Base-by-base conservation (phyloP, 2,888 invertebrate genomes). In the Campopleginae sp. region DNA sequence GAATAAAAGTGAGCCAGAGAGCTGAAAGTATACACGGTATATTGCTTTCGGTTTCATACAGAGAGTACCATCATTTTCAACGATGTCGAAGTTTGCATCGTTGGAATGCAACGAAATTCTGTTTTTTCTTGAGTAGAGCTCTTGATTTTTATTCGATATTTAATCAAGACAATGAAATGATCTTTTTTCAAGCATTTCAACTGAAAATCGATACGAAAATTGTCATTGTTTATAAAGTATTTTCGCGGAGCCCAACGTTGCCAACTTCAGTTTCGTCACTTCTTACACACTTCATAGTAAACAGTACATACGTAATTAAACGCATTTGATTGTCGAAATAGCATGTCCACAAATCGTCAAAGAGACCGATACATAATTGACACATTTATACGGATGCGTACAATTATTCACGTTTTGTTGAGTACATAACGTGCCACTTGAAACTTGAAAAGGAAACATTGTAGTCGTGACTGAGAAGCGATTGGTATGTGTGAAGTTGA, bases 11-110 rank as follows among this genome's bases (percentile, higher is more conserved):
- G 46, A 19, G 48, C 48, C 44, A 75, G 17, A 75, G 8, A 14
- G 31, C 23, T 31, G 75, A 75, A 72, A 42, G 78, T 76, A 61
- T 72, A 51, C 72, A 80, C 72, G 23, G 61, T 84, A 76, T 84
- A 84, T 84, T 84, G 84, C 84, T 84, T 80, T 84, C 71, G 65
- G 72, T 84, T 80, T 31, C 76, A 65, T 84, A 80, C 84, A 84
- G 51, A 75, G 19, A 66, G 1, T 48, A 17, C 66, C 72, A n/a
- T 23, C 27, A 19, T 3, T 48, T 63, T 38, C 10, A 8, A 38
- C 10, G 38, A 38, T 38, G 8, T 38, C 10, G 38, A 38, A 38
- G 38, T 8, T 38, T 38, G 38, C 38, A 38, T 38, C 38, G 38
- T 38, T 38, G 38, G 10, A 38, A 38, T 38, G 38, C 38, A 38